These are phyloP conservation scores for Catotricha subobsoleta DNA, from an alignment of 2,888 invertebrate genomes.

Conservation along the genomic window DNA sequence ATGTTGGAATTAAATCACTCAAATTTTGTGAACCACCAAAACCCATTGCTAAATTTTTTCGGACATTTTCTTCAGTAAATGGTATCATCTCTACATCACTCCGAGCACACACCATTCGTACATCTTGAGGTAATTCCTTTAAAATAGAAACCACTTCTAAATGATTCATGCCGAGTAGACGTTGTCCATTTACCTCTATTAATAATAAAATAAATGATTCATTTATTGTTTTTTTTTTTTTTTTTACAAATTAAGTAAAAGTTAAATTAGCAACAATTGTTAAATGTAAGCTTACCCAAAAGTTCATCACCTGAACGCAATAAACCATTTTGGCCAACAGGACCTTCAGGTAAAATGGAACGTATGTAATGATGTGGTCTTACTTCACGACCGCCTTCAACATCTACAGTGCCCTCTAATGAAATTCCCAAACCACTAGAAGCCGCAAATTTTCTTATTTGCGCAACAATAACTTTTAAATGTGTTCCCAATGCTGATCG, in stretches of 20 bases:
- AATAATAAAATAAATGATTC: not conserved
- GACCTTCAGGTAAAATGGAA: slow-evolving; percentile 92
- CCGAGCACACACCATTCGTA: slow-evolving; percentile 77
- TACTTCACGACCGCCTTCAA: slow-evolving; percentile 90
- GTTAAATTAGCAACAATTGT: not conserved
- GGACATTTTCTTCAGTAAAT: slow-evolving; percentile 26
- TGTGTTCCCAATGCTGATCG: slow-evolving; percentile 62
- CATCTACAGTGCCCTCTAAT: slow-evolving; percentile 95
- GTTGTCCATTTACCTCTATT: slow-evolving; percentile 71
- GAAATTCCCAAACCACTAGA: slow-evolving; percentile 94
- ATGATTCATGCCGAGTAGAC: slow-evolving; percentile 80
- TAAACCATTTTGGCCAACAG: slow-evolving; percentile 80
- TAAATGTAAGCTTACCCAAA: slow-evolving; percentile 33
- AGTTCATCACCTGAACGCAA: slow-evolving; percentile 91
- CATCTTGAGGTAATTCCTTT: slow-evolving; percentile 76
- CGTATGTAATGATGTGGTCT: slow-evolving; percentile 97
- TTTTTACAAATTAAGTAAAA: not conserved
- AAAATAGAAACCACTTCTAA: slow-evolving; percentile 85
- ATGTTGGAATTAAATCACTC: slow-evolving; percentile 34
- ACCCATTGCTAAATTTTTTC: slow-evolving; percentile 24
- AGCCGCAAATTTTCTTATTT: slow-evolving; percentile 67
- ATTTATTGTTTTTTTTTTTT: not conserved
- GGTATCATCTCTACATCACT: slow-evolving; percentile 31
- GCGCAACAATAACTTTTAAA: slow-evolving; percentile 61
- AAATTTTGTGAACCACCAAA: slow-evolving; percentile 44